Conservation (phyloP, 2,113 vertebrate species). For the Dermatemys mawii region DNA sequence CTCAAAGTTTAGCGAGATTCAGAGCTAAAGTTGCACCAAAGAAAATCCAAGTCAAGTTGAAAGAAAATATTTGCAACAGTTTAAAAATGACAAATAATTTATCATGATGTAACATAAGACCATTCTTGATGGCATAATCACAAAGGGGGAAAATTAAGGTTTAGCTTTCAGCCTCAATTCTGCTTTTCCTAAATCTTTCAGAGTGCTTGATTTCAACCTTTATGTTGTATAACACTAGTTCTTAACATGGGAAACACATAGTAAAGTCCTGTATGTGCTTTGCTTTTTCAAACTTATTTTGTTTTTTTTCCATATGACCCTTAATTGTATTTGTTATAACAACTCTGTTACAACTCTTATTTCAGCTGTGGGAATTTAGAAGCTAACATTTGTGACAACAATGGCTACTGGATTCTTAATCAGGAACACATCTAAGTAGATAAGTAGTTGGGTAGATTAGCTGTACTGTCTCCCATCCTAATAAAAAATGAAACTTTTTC, state of each 20-base stretch:
- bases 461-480: not conserved
- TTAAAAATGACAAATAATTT: not conserved
- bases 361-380: conserved; percentile 26
- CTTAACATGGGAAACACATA: not conserved
- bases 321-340: conserved; percentile 3
- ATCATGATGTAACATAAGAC: not conserved
- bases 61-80: not conserved
- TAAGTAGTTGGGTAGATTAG: conserved; percentile 11
- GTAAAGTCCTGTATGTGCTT: conserved; percentile 4
- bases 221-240: not conserved
- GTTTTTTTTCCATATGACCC: conserved; percentile 26
- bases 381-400: conserved; percentile 17
- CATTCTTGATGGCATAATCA: not conserved
- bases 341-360: conserved; percentile 38
- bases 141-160: not conserved
- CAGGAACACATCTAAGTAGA: not conserved
- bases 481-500: conserved; percentile 25
- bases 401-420: conserved; percentile 42
- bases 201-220: conserved; percentile 12
- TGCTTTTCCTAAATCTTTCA: not conserved
- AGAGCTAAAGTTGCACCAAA: not conserved
- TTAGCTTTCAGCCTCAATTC: not conserved
- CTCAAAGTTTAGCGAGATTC: not conserved
- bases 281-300: conserved; percentile 40
- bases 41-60: not conserved